These are phyloP conservation scores for Melanogrammus aeglefinus DNA, from an alignment of 2,797 vertebrate species.

Conservation along the genomic window DNA sequence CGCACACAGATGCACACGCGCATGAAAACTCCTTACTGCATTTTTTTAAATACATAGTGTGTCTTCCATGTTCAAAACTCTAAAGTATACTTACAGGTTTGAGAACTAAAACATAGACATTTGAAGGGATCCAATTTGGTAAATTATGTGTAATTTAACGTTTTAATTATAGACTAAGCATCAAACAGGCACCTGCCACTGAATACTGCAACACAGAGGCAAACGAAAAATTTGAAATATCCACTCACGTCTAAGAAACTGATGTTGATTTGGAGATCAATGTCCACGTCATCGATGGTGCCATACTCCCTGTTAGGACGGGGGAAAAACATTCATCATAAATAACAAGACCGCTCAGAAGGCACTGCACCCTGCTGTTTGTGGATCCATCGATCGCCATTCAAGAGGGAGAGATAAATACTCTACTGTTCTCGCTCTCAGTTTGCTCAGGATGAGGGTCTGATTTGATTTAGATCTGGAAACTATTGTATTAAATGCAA, in stretches of 20 bases:
- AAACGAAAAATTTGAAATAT: neutral
- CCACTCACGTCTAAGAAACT: constrained; percentile 93
- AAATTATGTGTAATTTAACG: neutral
- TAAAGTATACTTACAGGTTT: neutral
- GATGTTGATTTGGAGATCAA: constrained; percentile 96
- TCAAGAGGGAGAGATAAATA: neutral
- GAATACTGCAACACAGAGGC: neutral
- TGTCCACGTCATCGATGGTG: constrained; percentile 96
- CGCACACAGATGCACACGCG: neutral
- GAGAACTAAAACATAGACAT: neutral
- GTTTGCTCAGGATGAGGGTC: neutral
- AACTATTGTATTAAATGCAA: neutral
- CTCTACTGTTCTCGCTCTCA: neutral
- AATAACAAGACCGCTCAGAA: constrained; percentile 19
- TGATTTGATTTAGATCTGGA: neutral
- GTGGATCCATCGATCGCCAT: constrained; percentile 19
- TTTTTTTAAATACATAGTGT: neutral
- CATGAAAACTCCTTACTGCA: neutral
- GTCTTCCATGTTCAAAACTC: neutral
- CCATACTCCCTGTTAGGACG: constrained; percentile 87
- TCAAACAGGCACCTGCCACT: neutral
- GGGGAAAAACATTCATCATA: constrained; percentile 29
- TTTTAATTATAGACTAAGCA: neutral
- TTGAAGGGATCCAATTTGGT: neutral
- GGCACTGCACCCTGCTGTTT: neutral